Evolutionary conservation across 2,113 vertebrate species (phyloP).

Genomic region (Coturnix japonica): DNA sequence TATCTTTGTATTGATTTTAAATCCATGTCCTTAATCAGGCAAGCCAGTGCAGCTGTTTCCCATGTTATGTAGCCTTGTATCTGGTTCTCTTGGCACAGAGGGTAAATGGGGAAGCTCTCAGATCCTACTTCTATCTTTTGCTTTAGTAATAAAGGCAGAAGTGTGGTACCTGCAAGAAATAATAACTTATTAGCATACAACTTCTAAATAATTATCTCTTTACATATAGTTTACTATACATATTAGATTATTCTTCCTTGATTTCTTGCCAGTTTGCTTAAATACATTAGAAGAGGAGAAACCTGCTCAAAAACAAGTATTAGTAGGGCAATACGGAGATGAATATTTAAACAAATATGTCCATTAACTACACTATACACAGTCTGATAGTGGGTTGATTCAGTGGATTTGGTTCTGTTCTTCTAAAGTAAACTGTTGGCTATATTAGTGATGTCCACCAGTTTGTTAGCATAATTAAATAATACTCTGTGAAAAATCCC

Average conservation of each 20-base stretch:
- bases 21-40: not conserved
- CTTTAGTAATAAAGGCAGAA: not conserved
- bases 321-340: not conserved
- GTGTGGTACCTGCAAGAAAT: not conserved
- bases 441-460: slow-evolving; percentile 6
- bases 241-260: not conserved
- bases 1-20: slow-evolving; percentile 45
- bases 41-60: not conserved
- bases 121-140: not conserved
- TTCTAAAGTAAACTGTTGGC: slow-evolving; percentile 5
- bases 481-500: slow-evolving; percentile 48
- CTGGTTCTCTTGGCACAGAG: not conserved
- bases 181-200: not conserved
- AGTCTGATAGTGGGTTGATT: not conserved
- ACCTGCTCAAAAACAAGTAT: not conserved
- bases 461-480: slow-evolving; percentile 62
- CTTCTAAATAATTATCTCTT: not conserved
- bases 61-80: not conserved
- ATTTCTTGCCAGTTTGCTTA: not conserved
- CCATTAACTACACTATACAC: not conserved
- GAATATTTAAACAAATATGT: not conserved
- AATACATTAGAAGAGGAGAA: not conserved
- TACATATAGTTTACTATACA: not conserved
- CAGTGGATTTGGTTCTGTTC: not conserved
- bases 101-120: not conserved